These are phyloP conservation scores for Aphis gossypii DNA, from an alignment of 1,140 invertebrate genomes.

Conservation along the genomic window DNA sequence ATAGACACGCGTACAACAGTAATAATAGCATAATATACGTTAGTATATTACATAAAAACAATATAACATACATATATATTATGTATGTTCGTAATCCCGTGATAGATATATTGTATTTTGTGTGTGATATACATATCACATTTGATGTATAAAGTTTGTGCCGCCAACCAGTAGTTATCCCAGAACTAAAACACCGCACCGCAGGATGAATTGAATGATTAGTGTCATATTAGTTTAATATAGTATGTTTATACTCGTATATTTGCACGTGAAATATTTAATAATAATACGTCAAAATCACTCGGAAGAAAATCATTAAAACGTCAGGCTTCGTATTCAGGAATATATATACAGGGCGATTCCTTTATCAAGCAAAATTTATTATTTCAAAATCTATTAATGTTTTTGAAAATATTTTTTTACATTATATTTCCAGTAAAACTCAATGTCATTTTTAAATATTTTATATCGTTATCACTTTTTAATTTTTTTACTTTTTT, in stretches of 20 bases:
- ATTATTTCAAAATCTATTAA: too few relatives aligned
- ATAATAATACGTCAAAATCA: neutral
- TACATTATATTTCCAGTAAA: too few relatives aligned
- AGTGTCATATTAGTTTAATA: neutral
- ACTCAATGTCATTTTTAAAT: too few relatives aligned
- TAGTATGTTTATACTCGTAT: neutral
- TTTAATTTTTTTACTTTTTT: too few relatives aligned
- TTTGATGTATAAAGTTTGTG: neutral
- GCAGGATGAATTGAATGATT: neutral
- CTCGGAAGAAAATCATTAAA: neutral
- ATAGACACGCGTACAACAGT: too few relatives aligned
- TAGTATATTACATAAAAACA: too few relatives aligned
- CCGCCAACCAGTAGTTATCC: neutral
- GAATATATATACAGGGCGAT: neutral
- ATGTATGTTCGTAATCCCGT: neutral
- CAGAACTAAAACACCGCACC: neutral
- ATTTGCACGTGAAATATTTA: neutral
- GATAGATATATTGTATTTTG: neutral
- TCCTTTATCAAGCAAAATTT: too few relatives aligned
- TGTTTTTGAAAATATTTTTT: too few relatives aligned
- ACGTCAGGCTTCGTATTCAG: neutral
- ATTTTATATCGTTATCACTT: too few relatives aligned
- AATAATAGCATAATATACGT: too few relatives aligned
- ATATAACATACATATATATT: neutral
- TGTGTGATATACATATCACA: neutral